Base-by-base conservation (phyloP, 2,797 vertebrate genomes). In the Micropoecilia bifurca region DNA sequence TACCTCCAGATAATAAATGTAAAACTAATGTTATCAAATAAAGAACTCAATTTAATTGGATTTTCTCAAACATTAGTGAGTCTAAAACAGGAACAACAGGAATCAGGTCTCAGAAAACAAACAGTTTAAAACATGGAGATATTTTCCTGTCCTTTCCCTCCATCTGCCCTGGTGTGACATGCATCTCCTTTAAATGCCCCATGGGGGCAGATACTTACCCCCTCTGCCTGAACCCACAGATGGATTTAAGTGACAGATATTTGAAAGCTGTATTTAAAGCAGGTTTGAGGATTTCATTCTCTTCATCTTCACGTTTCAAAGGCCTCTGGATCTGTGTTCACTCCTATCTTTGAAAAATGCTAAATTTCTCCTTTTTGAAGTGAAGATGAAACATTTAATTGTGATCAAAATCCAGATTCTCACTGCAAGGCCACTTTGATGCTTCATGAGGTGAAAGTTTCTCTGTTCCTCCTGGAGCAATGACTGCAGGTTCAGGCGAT, bases 401-500 rank as follows among this genome's bases (percentile, higher is more conserved):
- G 57, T 59, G 13, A 30, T 30, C 57, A n/a, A 30, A 59, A 28
- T 45, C 36, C 2, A 59, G 63, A 68, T 33, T 22, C 36, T 69
- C 9, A 43, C 77, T 78, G 41, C 7, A 4, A 41, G 41, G 39
- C 20, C 59, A 33, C 45, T 57, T 69, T 25, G 36, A 57, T 0
- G 30, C 78, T 78, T 0, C 18, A 74, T 46, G 8, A 39, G 55
- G 76, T 66, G 57, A 79, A 75, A 50, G 22, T 61, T n/a, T 50
- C 66, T 41, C 53, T 74, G 25, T 45, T 12, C 20, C 74, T 73
- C 61, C 39, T 25, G 69, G 73, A 78, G 75, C 72, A 84, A 86
- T 72, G 50, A 45, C 28, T 4, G n/a, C 43, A 69, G 59, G 59
- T 85, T 82, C 59, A 77, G 71, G 55, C 33, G 69, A 74, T 83